These are phyloP conservation scores for Folsomia candida DNA, from an alignment of 2,888 invertebrate genomes.

Conservation along the genomic window DNA sequence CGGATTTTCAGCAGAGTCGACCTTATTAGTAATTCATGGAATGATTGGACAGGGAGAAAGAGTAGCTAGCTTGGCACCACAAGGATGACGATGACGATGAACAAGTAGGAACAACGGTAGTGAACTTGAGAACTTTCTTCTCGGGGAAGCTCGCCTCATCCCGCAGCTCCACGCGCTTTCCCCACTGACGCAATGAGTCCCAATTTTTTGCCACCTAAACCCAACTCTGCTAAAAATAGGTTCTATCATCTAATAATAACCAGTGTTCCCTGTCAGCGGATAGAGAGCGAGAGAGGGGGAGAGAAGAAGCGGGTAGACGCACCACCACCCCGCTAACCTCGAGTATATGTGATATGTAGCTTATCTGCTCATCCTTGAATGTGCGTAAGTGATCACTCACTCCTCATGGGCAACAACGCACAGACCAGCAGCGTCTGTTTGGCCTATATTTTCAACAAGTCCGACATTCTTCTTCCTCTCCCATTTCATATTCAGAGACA, in stretches of 20 bases:
- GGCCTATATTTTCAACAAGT: no score
- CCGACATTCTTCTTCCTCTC: no score
- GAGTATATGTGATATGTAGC: background rate
- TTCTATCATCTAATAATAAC: conserved; percentile 37
- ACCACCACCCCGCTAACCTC: background rate
- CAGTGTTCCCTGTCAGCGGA: background rate
- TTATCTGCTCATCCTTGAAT: conserved; percentile 5
- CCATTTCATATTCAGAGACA: no score
- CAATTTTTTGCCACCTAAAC: conserved; percentile 36
- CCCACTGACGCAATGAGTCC: conserved; percentile 42
- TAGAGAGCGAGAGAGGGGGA: no score
- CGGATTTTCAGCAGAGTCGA: background rate
- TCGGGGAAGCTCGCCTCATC: background rate
- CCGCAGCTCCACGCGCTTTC: conserved; percentile 25
- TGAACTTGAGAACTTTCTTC: background rate
- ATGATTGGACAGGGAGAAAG: background rate
- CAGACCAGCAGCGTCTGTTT: no score
- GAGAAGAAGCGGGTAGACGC: background rate
- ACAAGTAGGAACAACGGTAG: background rate
- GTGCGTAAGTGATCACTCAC: conserved; percentile 10
- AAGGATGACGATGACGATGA: background rate
- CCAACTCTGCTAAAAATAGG: conserved; percentile 39
- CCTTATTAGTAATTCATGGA: background rate
- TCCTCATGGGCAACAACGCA: no score
- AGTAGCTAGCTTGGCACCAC: conserved; percentile 5